These are phyloP conservation scores for Sussaba pulchella DNA, from an alignment of 2,888 invertebrate species.

Conservation along the genomic window DNA sequence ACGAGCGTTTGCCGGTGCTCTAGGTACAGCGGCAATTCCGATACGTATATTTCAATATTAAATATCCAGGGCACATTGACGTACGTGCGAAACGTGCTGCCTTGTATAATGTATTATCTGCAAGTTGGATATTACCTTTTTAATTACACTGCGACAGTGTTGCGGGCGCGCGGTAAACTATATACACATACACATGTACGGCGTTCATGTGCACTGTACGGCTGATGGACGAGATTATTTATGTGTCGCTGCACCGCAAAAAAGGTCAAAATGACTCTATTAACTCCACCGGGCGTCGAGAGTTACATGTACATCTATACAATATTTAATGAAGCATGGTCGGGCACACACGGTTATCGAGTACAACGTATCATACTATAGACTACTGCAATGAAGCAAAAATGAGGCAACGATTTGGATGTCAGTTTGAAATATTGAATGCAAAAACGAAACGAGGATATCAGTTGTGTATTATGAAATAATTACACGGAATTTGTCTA, in stretches of 20 bases:
- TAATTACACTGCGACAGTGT: constrained; percentile 51
- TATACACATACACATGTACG: neutral
- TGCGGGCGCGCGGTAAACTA: neutral
- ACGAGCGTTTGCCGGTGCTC: neutral
- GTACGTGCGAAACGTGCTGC: constrained; percentile 54
- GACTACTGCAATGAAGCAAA: neutral
- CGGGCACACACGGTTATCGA: neutral
- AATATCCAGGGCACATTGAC: constrained; percentile 53
- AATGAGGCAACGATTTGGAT: constrained; percentile 10
- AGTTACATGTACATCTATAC: constrained; percentile 17
- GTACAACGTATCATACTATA: neutral
- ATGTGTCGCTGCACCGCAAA: constrained; percentile 41
- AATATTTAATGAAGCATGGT: constrained; percentile 8
- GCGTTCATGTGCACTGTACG: neutral
- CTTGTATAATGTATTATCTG: constrained; percentile 51
- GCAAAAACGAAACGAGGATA: no score
- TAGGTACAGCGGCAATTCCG: constrained; percentile 21
- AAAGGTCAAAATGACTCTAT: constrained; percentile 60
- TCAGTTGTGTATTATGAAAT: no score
- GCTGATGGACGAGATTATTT: constrained; percentile 50
- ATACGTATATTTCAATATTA: constrained; percentile 48
- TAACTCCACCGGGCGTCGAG: constrained; percentile 47
- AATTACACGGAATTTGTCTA: no score
- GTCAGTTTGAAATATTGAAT: no score
- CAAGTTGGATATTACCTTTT: constrained; percentile 64